Evolutionary conservation across 2,113 vertebrate species (phyloP), one percentile per base, ranked within the genome.

Genomic region (Salvelinus fontinalis): DNA sequence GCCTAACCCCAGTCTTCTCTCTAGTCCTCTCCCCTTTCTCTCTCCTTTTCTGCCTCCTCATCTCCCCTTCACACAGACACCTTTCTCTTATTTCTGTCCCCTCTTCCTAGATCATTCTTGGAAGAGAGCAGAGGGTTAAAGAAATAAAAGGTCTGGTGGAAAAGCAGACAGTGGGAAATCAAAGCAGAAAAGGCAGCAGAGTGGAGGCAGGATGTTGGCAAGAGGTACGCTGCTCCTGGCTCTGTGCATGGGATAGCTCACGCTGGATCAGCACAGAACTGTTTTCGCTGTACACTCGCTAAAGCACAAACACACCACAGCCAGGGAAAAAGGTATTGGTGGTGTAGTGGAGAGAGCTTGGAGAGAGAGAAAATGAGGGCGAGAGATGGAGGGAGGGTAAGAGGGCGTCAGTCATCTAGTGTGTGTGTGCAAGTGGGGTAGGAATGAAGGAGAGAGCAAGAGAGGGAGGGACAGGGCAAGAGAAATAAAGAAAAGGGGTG

Each of bases 1-100:
- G 81, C 79, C 82, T 85, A 81, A 77, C 89, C 86, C 89, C 91
- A 91, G 82, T 84, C 77, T 84, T 88, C 86, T 75, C 83, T 87
- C 87, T 83, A 82, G 79, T 84, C 87, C 59, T 70, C 60, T 54
- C 29, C 54, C 44, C 51, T 75, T 80, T 83, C 79, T 82, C 83
- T 75, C 80, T 79, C 81, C 77, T 79, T 77, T 75, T 85, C 85
- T 85, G 71, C 74, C 62, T 86, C 70, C 79, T 83, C 84, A 78
- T 84, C 84, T 78, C 80, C 81, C 72, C 64, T 79, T 59, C 77
- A 75, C 59, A 16, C 76, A 77, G 75, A 74, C 77, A 87, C 90
- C 78, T 86, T 89, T 87, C 59, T 22, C 18, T 62, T 62, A 54
- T 84, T 34, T 78, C 65, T 67, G 5, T 67, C 26, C 80, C 60